Evolutionary conservation across 2,888 invertebrate species (phyloP), one percentile per base, ranked within the genome.

Genomic region (Synanthedon myopaeformis): DNA sequence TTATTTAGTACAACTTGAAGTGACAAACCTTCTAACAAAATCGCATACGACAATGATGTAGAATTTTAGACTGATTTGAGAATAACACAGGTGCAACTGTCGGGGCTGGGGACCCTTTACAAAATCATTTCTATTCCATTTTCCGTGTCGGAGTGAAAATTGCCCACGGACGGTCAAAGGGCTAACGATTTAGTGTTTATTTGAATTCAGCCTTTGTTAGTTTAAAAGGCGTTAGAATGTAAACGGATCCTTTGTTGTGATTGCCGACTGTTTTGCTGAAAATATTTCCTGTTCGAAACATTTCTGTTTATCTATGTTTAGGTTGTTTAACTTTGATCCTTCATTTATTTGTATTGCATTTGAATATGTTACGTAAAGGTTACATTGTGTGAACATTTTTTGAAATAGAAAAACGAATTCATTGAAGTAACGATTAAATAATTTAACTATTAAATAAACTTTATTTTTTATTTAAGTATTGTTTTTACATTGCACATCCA

Each of bases 121-220:
- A 69, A 80, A 84, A 81, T 81, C 78, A 79, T 84, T 84, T 81
- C 82, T 73, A 83, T 84, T 82, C 78, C 77, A 75, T 82, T 82
- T 87, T 82, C 80, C 81, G 45, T 45, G 45, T 6, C 45, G 69
- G 72, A 73, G 80, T 80, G 86, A 83, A 87, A 87, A 84, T 86
- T 82, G 79, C 83, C 81, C 79, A 75, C 76, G 67, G 77, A 75
- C 83, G 84, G 86, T 84, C 85, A 86, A 87, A 86, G 85, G 87
- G 87, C 85, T 82, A 83, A 79, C 83, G 70, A 81, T 84, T 85
- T 78, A 76, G 74, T 85, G 85, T 86, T 85, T 86, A 85, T 86
- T 85, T 81, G 79, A 82, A 84, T 83, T 81, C 77, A 69, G 76
- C 84, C 82, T 86, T 85, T 85, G 86, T 86, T 82, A 79, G 82